Evolutionary conservation across 2,113 vertebrate genomes (phyloP).

Genomic region (Caranx melampygus): DNA sequence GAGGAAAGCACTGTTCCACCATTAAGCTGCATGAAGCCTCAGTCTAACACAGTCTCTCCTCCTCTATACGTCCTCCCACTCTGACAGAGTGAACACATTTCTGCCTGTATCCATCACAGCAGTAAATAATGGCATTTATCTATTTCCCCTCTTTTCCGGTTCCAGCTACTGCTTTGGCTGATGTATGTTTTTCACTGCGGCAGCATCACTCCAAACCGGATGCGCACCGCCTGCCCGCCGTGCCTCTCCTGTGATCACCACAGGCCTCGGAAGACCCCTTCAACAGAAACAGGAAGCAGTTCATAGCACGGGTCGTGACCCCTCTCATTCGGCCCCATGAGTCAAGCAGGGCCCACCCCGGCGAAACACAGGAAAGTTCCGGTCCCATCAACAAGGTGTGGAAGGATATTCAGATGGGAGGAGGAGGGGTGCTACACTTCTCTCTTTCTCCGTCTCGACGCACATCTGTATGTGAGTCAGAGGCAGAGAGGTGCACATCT

Average conservation of each 20-base stretch:
- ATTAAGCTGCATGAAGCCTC: constrained; percentile 15
- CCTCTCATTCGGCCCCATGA: constrained; percentile 76
- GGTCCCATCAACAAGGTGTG: constrained; percentile 80
- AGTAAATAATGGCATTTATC: constrained; percentile 69
- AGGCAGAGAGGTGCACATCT: constrained; percentile 76
- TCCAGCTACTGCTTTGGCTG: constrained; percentile 73
- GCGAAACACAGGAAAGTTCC: constrained; percentile 82
- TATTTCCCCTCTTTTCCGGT: constrained; percentile 28
- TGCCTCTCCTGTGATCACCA: constrained; percentile 70
- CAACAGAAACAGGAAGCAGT: constrained; percentile 83
- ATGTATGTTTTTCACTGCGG: constrained; percentile 70
- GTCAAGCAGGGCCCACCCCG: constrained; percentile 83
- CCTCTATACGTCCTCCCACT: constrained; percentile 69
- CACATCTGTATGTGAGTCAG: constrained; percentile 57
- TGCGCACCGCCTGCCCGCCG: constrained; percentile 42
- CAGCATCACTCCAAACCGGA: constrained; percentile 66
- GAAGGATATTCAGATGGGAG: constrained; percentile 66
- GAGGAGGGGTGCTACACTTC: constrained; percentile 27
- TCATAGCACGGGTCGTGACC: constrained; percentile 76
- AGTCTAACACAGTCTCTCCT: constrained; percentile 1
- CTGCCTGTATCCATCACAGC: constrained; percentile 44
- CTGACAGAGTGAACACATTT: constrained; percentile 80
- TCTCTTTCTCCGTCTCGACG: constrained; percentile 29
- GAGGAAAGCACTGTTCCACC: background rate
- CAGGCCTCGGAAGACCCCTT: constrained; percentile 73